These are phyloP conservation scores for Pogoniulus pusillus DNA, from an alignment of 2,797 vertebrate species.

Conservation along the genomic window DNA sequence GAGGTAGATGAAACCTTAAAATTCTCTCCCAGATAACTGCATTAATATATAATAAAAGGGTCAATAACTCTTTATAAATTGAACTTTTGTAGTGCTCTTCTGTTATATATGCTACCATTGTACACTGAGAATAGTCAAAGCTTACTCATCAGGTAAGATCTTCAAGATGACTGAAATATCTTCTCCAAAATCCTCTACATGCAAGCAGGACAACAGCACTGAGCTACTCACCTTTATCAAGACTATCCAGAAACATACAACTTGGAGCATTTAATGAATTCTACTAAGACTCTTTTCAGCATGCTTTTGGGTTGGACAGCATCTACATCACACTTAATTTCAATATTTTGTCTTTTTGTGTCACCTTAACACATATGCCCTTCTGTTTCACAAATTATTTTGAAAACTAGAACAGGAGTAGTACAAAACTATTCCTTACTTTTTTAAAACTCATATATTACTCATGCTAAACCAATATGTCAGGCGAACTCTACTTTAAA, in stretches of 20 bases:
- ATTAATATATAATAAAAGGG: neutral
- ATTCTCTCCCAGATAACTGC: neutral
- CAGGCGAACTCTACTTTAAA: neutral
- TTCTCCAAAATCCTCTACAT: neutral
- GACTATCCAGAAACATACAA: neutral
- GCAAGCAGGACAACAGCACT: neutral
- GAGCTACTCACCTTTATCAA: neutral
- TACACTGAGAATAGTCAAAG: neutral
- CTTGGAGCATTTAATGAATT: neutral
- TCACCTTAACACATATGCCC: neutral
- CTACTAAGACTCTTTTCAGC: neutral
- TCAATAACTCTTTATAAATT: neutral
- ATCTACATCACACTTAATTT: neutral
- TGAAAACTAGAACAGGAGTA: neutral
- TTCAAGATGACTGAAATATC: neutral
- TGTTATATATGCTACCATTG: neutral
- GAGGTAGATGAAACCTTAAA: neutral
- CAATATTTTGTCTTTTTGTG: neutral
- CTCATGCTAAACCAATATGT: neutral
- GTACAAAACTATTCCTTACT: neutral
- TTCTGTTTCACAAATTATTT: neutral
- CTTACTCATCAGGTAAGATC: neutral
- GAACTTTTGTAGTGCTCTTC: neutral
- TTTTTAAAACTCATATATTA: constrained; percentile 4
- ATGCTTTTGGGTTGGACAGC: neutral